Evolutionary conservation across 2,888 invertebrate genomes (phyloP).

Genomic region (Antitype chi): DNA sequence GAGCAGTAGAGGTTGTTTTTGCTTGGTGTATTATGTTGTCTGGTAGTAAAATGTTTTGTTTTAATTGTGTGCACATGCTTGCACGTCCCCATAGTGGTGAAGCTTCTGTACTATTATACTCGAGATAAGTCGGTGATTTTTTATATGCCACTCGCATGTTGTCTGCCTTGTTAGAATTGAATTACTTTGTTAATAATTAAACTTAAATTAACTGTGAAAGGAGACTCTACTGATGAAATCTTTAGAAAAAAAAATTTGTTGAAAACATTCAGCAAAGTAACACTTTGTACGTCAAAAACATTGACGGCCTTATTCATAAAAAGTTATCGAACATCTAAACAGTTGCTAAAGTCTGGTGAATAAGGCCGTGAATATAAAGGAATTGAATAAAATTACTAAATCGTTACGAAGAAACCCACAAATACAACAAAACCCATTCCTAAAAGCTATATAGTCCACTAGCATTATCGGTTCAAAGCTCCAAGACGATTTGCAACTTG

Average conservation of each 20-base stretch:
- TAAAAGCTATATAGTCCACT: constrained; percentile 44
- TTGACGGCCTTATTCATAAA: too few species aligned
- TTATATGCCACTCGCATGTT: constrained; percentile 74
- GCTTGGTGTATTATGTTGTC: constrained; percentile 31
- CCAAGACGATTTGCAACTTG: constrained; percentile 63
- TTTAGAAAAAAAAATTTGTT: neutral
- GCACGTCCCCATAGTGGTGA: constrained; percentile 77
- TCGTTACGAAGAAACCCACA: constrained; percentile 1
- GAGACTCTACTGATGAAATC: neutral
- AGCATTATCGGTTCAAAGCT: constrained; percentile 64
- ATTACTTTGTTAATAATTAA: constrained; percentile 71
- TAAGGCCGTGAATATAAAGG: neutral
- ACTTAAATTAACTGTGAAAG: neutral
- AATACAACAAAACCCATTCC: constrained; percentile 20
- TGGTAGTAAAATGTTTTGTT: constrained; percentile 53
- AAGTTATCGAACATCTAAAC: too few species aligned
- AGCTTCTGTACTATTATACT: constrained; percentile 75
- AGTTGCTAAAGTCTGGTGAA: too few species aligned
- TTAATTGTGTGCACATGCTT: constrained; percentile 72
- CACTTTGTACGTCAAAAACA: neutral
- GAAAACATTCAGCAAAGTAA: neutral
- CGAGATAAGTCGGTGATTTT: constrained; percentile 79
- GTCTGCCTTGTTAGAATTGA: constrained; percentile 66
- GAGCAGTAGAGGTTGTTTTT: constrained; percentile 44
- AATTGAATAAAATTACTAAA: constrained; percentile 22